Base-by-base conservation (phyloP, 64 coral and sea anemone species). In the Actinia tenebrosa region DNA sequence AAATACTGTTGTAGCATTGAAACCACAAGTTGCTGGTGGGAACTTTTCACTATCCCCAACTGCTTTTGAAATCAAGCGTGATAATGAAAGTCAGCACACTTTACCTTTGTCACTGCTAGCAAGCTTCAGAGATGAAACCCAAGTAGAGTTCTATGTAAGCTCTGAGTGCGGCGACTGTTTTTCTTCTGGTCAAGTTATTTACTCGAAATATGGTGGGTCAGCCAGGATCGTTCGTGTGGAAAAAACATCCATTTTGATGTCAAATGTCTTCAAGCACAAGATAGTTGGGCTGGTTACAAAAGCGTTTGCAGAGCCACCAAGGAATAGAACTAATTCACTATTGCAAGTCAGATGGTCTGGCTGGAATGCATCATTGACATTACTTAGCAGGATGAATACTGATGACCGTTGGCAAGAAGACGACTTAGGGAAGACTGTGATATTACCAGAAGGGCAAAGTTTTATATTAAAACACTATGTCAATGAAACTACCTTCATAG, bases 401-500 rank as follows among this genome's bases (percentile, higher is more conserved):
- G 26, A 30, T 25, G 25, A 25, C 10, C 25, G 10, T 42, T 98
- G 95, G 95, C 64, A 54, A 80, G 89, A 81, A 46, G 89, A 84
- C 14, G 95, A 98, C 55, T 82, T 91, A 20, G 95, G 95, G 19
- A 94, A 89, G 82, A 98, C 89, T 58, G 52, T 98, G 87, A 69
- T 89, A 17, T 87, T 98, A 55, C 77, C 84, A 26, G 64, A 91
- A 80, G 95, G 89, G 52, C 55, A 85, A 53, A 94, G 83, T 79
- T 86, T 94, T 42, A 87, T 98, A 62, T 55, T 98, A 42, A 77
- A 45, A 78, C 19, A 91, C 30, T 89, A 80, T 80, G 22, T 80
- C 11, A 91, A 91, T 77, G 23, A 59, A 43, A 88, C 91, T 37
- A 85, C 64, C 8, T 86, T 90, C 9, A 84, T 81, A 71, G 95